Evolutionary conservation across 2,797 vertebrate genomes (phyloP).

Genomic region (Rhincodon typus): DNA sequence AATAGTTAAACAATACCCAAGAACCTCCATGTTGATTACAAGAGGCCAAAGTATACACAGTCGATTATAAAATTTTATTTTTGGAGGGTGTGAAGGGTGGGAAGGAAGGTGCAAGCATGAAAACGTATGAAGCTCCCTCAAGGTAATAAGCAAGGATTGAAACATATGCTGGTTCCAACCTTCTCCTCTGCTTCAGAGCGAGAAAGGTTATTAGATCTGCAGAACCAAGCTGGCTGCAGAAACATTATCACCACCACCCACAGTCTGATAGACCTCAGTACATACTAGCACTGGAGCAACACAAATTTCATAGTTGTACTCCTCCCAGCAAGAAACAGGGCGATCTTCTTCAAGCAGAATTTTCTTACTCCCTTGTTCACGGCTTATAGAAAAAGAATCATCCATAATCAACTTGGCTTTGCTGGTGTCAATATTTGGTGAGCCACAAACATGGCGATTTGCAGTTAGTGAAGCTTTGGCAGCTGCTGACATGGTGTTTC

Average conservation of each 20-base stretch:
- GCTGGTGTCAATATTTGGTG: conserved; percentile 64
- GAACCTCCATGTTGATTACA: neutral
- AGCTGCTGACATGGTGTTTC: conserved; percentile 75
- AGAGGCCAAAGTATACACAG: neutral
- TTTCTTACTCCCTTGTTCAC: conserved; percentile 64
- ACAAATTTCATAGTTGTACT: conserved; percentile 69
- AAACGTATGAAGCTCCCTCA: neutral
- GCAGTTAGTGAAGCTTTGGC: conserved; percentile 76
- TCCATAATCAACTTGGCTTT: conserved; percentile 77
- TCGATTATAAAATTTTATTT: neutral
- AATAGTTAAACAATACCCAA: neutral
- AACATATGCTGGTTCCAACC: neutral
- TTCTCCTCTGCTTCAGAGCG: neutral
- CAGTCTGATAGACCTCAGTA: conserved; percentile 76
- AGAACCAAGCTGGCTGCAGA: conserved; percentile 74
- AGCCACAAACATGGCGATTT: conserved; percentile 76
- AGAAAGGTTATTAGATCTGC: conserved; percentile 59
- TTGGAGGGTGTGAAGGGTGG: neutral
- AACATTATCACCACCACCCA: conserved; percentile 75
- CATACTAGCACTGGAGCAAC: conserved; percentile 76
- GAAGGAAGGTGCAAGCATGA: neutral
- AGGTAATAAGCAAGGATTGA: neutral
- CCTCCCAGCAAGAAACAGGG: conserved; percentile 73
- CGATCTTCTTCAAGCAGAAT: conserved; percentile 64
- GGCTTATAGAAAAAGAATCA: conserved; percentile 72